Conservation (phyloP, 2,113 vertebrate genomes). For the Vulpes ferrilata region DNA sequence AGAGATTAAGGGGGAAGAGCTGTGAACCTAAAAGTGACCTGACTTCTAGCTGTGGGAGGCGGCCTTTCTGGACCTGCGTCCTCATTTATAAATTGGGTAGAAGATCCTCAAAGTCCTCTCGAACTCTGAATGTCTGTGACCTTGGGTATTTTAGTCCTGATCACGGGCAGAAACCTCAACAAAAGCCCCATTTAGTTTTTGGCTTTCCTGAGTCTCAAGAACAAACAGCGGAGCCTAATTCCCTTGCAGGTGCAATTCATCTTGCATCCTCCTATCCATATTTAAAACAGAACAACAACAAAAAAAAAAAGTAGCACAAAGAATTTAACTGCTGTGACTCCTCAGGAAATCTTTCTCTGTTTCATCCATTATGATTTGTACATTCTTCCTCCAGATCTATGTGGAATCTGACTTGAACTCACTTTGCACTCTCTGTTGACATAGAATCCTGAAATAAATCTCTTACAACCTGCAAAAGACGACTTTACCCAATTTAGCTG, state of each 20-base stretch:
- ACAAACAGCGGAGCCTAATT: neutral
- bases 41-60: neutral
- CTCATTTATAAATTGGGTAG: neutral
- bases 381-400: neutral
- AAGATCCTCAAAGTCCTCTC: neutral
- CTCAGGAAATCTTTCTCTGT: constrained; percentile 37
- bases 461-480: neutral
- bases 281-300: neutral
- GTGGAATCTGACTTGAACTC: neutral
- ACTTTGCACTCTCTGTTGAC: constrained; percentile 24
- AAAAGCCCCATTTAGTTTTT: neutral
- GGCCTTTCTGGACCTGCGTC: neutral
- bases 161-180: neutral
- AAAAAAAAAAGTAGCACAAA: neutral
- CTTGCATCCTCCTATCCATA: neutral
- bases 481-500: neutral
- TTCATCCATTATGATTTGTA: constrained; percentile 38
- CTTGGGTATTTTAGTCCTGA: neutral
- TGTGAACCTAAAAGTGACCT: neutral
- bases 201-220: constrained; percentile 3
- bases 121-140: neutral
- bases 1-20: neutral
- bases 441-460: constrained; percentile 40
- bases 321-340: constrained; percentile 27
- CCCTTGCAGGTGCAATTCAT: constrained; percentile 11